A percentile compares a stretch with the other conserved stretches of the same genome.
Evolutionary conservation across 2,888 invertebrate genomes (phyloP).

Genomic region (Drosophila algonquin): DNA sequence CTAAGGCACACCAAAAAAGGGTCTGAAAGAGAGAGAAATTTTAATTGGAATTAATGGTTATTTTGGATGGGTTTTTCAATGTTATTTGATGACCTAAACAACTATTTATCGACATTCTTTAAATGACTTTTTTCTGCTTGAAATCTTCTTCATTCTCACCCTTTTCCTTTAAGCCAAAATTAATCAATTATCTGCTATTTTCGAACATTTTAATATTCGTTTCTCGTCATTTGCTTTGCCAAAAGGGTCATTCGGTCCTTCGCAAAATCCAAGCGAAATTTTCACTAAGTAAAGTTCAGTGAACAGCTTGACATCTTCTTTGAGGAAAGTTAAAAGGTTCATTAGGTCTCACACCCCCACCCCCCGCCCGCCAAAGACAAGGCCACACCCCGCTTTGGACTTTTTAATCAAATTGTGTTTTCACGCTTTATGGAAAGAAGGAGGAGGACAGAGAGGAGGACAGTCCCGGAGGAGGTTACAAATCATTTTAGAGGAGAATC

Average conservation of each 20-base stretch:
- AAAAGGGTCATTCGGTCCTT: constrained; percentile 9
- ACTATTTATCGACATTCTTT: background rate
- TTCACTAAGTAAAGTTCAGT: constrained; percentile 14
- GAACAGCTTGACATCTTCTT: constrained; percentile 32
- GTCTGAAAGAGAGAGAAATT: constrained; percentile 68
- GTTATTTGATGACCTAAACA: too few relatives aligned
- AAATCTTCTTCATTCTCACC: background rate
- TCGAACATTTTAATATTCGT: constrained; percentile 4
- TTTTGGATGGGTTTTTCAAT: background rate
- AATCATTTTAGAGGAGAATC: constrained; percentile 25
- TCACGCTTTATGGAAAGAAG: constrained; percentile 10
- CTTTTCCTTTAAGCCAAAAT: background rate
- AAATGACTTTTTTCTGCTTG: background rate
- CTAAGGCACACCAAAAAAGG: constrained; percentile 84
- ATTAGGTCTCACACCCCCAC: constrained; percentile 9
- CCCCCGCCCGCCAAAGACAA: too few relatives aligned
- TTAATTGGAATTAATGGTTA: background rate
- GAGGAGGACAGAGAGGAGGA: background rate
- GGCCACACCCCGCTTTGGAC: constrained; percentile 1
- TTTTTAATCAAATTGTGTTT: constrained; percentile 30
- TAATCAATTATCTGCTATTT: constrained; percentile 24
- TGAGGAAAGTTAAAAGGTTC: constrained; percentile 16
- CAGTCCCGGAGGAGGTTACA: constrained; percentile 22
- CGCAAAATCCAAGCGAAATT: background rate
- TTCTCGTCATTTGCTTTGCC: background rate